Percentiles rank a stretch among this genome's conserved stretches.
Evolutionary conservation across 1,140 invertebrate species (phyloP).

Genomic region (Drosophila melanica): DNA sequence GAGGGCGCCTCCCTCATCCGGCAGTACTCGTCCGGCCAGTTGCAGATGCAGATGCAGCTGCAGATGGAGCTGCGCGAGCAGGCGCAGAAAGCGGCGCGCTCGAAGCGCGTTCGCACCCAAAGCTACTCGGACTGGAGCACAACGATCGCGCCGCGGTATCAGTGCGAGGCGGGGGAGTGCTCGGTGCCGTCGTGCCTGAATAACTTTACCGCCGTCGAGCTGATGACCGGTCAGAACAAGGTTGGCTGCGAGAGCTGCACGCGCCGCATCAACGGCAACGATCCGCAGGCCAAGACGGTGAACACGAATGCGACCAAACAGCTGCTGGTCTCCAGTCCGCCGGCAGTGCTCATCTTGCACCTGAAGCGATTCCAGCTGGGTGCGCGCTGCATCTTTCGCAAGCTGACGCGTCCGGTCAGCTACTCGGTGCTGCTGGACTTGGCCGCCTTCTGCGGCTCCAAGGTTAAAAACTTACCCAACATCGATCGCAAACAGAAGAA

Average conservation of each 20-base stretch:
- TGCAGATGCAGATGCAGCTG: constrained; percentile 20
- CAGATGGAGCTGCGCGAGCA: constrained; percentile 39
- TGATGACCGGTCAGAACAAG: constrained; percentile 95
- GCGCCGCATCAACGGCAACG: constrained; percentile 86
- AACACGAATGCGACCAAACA: constrained; percentile 96
- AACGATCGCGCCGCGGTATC: constrained; percentile 87
- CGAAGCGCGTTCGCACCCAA: constrained; percentile 75
- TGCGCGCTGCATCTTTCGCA: constrained; percentile 87
- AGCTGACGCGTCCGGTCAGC: constrained; percentile 93
- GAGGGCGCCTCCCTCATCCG: constrained; percentile 70
- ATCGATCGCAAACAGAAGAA: constrained; percentile 87
- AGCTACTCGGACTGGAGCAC: constrained; percentile 84
- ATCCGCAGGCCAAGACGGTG: constrained; percentile 89
- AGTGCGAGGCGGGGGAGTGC: constrained; percentile 90
- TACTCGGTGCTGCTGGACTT: constrained; percentile 95
- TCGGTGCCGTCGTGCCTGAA: constrained; percentile 94
- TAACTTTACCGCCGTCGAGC: constrained; percentile 95
- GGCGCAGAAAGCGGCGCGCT: not conserved
- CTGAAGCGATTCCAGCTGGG: constrained; percentile 94
- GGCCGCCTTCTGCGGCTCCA: constrained; percentile 94
- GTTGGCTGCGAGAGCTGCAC: constrained; percentile 96
- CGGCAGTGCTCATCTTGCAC: constrained; percentile 96
- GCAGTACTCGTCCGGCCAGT: constrained; percentile 50
- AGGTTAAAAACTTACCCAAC: constrained; percentile 88
- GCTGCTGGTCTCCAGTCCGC: constrained; percentile 94